Evolutionary conservation across 1,140 invertebrate species (phyloP), one percentile per base, ranked within the genome.

Genomic region (Caerostris darwini): DNA sequence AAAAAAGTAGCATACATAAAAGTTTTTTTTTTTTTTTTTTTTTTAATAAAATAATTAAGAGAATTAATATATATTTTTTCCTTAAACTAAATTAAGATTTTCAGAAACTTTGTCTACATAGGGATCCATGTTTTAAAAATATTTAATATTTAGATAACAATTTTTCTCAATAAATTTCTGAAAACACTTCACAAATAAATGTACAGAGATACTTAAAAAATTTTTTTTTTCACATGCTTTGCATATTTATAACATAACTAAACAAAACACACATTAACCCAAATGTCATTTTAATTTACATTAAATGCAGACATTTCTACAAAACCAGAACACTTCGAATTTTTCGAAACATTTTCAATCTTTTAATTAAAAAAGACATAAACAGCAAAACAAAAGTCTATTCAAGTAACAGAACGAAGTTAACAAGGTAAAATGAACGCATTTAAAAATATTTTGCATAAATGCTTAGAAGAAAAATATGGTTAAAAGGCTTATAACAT

Each of bases 301-400:
- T 19, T 77, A 77, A 77, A 77, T 77, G 69, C 69, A 77, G 19
- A 50, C 69, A 77, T 17, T 77, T 19, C 69, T 77, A 77, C 69
- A 77, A 34, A 71, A 53, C 19, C 50, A 77, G 19, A 34, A 34
- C 69, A 77, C 69, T 77, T 10, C 5, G 7, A 12, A 12, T 10
- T 34, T 34, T 77, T 77, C n/a, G 19, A 7, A 50, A 77, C 69
- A 34, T 34, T 77, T 77, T 19, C 69, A 77, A 64, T 14, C 34
- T 34, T 34, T 64, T 64, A 17, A 10, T 17, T 64, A 64, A 14
- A 64, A 61, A 12, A 64, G 17, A 14, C 61, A 64, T 64, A 64
- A 64, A 14, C 12, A 64, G 61, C 61, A 64, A 2, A 64, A 64
- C 10, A 64, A 14, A 17, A 64, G 10, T 17, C 17, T 12, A 77